A percentile compares a stretch with the other conserved stretches of the same genome.
These are phyloP conservation scores for Archaeoteleia sp. DNA, from an alignment of 2,888 invertebrate genomes.

Conservation along the genomic window DNA sequence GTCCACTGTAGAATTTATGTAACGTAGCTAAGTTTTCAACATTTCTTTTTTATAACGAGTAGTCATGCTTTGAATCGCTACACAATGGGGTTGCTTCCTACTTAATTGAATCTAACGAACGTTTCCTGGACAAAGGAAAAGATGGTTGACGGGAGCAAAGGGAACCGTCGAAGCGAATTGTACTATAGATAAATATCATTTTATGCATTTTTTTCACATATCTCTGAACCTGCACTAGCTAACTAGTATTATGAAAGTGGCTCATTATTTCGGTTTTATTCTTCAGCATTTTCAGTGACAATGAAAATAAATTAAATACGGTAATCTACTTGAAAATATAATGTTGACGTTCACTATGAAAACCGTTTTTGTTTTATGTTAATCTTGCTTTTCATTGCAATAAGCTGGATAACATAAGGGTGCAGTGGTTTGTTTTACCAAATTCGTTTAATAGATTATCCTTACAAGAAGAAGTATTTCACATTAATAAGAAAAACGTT, in stretches of 20 bases:
- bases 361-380: no score
- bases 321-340: conserved; percentile 14
- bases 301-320: conserved; percentile 4
- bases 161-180: conserved; percentile 31
- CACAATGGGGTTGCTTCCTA: conserved; percentile 39
- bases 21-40: conserved; percentile 25
- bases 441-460: no score
- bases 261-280: conserved; percentile 19
- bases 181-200: conserved; percentile 21
- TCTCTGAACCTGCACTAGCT: conserved; percentile 13
- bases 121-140: conserved; percentile 32
- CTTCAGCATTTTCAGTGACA: conserved; percentile 2
- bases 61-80: conserved; percentile 43
- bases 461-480: no score
- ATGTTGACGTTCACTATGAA: background rate
- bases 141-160: conserved; percentile 23
- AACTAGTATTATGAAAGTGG: conserved; percentile 22
- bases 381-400: no score
- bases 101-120: conserved; percentile 46
- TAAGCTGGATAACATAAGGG: no score
- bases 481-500: no score
- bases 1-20: conserved; percentile 20
- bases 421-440: no score
- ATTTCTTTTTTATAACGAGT: conserved; percentile 28
- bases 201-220: conserved; percentile 15